Evolutionary conservation across 2,888 invertebrate genomes (phyloP).

Genomic region (Cerastis rubricosa): DNA sequence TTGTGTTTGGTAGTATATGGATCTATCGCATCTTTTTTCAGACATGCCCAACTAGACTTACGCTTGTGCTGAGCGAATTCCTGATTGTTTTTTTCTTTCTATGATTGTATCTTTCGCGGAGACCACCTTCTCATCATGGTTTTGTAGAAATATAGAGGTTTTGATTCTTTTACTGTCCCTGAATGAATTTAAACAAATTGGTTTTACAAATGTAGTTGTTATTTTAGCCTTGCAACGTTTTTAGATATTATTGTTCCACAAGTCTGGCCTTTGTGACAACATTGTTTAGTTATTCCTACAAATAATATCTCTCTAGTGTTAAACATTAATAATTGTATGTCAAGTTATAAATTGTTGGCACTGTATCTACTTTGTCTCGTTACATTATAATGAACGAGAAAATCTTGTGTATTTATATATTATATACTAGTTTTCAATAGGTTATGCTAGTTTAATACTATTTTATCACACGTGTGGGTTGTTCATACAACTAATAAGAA

Average conservation of each 20-base stretch:
- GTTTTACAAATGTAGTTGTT: background rate
- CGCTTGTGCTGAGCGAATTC: too few species aligned
- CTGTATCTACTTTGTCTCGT: background rate
- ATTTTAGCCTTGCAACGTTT: background rate
- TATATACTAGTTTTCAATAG: slow-evolving; percentile 37
- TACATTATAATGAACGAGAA: slow-evolving; percentile 20
- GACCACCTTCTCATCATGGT: background rate
- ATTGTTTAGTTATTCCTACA: slow-evolving; percentile 21
- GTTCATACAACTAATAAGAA: slow-evolving; percentile 26
- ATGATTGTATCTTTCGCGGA: background rate
- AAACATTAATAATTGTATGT: slow-evolving; percentile 28
- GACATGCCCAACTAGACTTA: background rate
- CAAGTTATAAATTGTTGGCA: slow-evolving; percentile 27
- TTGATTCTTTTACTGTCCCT: too few species aligned
- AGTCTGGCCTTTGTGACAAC: background rate
- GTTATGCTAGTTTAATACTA: slow-evolving; percentile 34
- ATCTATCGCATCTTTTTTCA: background rate
- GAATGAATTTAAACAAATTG: background rate
- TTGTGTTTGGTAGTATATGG: too few species aligned
- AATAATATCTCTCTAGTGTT: slow-evolving; percentile 17
- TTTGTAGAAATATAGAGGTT: background rate
- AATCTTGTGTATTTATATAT: slow-evolving; percentile 12
- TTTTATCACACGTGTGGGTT: slow-evolving; percentile 26
- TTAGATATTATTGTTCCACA: background rate
- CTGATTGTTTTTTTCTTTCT: background rate